Conservation (phyloP, 2,113 vertebrate genomes). For the Sardina pilchardus region DNA sequence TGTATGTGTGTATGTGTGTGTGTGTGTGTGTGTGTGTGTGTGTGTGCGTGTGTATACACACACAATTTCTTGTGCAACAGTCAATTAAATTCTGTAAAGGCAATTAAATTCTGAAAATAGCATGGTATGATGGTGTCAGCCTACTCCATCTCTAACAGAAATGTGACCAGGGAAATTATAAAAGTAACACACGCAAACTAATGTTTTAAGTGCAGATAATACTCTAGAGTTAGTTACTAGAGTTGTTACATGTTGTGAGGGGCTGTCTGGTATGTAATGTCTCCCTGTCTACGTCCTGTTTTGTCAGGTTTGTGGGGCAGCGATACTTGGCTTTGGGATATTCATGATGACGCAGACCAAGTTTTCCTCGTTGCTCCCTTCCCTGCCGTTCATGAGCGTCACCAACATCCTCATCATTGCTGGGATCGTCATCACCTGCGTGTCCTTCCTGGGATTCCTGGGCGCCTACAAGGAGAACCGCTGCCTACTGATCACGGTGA, state of each 20-base stretch:
- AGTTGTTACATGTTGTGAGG: background rate
- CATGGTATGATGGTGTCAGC: background rate
- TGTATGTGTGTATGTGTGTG: too few species aligned
- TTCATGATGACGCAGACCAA: constrained; percentile 65
- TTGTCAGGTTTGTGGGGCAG: constrained; percentile 75
- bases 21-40: too few species aligned
- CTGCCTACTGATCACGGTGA: constrained; percentile 82
- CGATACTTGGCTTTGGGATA: constrained; percentile 71
- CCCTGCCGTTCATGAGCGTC: constrained; percentile 61
- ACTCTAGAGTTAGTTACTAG: background rate
- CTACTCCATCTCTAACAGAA: background rate
- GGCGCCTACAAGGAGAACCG: constrained; percentile 88
- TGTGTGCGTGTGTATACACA: too few species aligned
- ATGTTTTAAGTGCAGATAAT: background rate
- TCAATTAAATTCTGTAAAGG: background rate
- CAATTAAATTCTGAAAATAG: background rate
- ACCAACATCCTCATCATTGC: constrained; percentile 73
- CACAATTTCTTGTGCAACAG: background rate
- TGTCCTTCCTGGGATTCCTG: constrained; percentile 86
- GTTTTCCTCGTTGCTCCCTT: constrained; percentile 61
- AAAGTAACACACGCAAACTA: background rate
- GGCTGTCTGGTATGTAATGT: background rate
- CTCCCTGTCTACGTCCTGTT: background rate
- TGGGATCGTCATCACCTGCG: constrained; percentile 81
- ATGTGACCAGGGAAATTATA: background rate